Evolutionary conservation across 2,113 vertebrate species (phyloP), one percentile per base, ranked within the genome.

Genomic region (Halcyon malimbica): DNA sequence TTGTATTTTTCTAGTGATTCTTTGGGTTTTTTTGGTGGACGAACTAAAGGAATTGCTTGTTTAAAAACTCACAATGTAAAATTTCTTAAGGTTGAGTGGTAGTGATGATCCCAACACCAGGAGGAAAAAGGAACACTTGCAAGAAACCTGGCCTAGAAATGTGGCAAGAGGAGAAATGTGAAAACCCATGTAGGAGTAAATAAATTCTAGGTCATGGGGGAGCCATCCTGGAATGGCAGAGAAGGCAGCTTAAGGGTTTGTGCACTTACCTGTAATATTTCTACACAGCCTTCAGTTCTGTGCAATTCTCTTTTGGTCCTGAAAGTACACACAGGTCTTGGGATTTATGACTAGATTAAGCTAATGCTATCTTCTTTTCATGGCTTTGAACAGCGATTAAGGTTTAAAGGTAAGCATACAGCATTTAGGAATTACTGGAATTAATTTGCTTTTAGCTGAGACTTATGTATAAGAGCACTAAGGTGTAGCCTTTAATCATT

Each of bases 391-490:
- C 48, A 73, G 26, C 0, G 1, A 86, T 73, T 74, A 74, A 76
- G 33, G 46, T 85, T 87, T 90, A 67, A 35, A 5, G 54, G 69
- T 80, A 75, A 85, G 51, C 25, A 20, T 76, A 37, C 48, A 57
- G 56, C 79, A 83, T 90, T 83, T 86, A 54, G 54, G 85, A 96
- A 70, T 91, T 89, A 46, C 75, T 80, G 71, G 78, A 74, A 54
- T 78, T n/a, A 83, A 64, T 64, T 21, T 77, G 25, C 37, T 48
- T 91, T 67, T 78, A 81, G 56, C 60, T 75, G 73, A 81, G 69
- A 37, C 73, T 29, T 14, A 39, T 41, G 11, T 51, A 3, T 50
- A 37, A 79, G 25, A 57, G 70, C 6, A 9, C 28, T 69, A 29
- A 67, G n/a, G 25, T 85, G 67, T 91, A 90, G 41, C 33, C 59